Base-by-base conservation (phyloP, 1,140 invertebrate genomes). In the Drosophila fuyamai region DNA sequence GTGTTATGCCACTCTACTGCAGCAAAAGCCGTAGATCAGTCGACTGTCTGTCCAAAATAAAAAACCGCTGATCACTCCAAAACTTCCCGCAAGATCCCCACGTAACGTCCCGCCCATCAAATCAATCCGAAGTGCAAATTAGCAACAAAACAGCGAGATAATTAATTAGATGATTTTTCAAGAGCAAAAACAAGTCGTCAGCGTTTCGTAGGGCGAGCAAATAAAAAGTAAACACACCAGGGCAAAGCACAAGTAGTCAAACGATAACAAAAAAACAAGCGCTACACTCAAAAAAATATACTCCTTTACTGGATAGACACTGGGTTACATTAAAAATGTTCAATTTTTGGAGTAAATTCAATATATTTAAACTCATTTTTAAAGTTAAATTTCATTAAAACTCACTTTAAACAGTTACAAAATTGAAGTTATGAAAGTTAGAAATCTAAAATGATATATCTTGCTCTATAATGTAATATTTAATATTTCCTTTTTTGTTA, bases 81-180 rank as follows among this genome's bases (percentile, higher is more conserved):
- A 70, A 57, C 18, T 56, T 4, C 29, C 61, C 9, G 14, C 18
- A 13, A 27, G n/a, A 48, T 27, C 23, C 13, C 54, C 38, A 29
- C 6, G 5, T 6, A 18, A 10, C 9, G 6, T 5, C 7, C 41
- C 56, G 4, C 61, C 16, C 32, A n/a, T 62, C 59, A 35, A 67
- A 44, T 47, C 36, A 63, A 43, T 48, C 36, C 59, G 56, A 60
- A 68, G 47, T 50, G 74, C 63, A 56, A 82, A 73, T 78, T 72
- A 66, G 72, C 71, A 61, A 55, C 43, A 18, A 66, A 58, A 71
- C 43, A 60, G 36, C 35, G 51, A 62, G 72, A 84, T 84, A 84
- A 81, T 84, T 74, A 82, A 82, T 82, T 82, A 62, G 63, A 70
- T 48, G 59, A 44, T 73, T 73, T 44, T 57, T 46, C 51, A 81